phyloP scores from a whole-genome alignment of 2,797 vertebrate species.

The Myotis findleyi region DNA sequence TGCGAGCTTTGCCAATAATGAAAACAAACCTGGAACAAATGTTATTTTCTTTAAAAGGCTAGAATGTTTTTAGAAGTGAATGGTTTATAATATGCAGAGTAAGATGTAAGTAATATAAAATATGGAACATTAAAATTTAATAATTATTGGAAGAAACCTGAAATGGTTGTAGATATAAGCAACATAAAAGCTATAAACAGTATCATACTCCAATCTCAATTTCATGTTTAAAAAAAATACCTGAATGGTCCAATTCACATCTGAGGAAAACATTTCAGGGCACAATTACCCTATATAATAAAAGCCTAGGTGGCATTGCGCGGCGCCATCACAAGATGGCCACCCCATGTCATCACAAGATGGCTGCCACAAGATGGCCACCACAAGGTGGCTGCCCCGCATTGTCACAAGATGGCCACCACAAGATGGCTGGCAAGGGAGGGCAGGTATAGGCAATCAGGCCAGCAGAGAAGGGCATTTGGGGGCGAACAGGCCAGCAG shows the following conservation, averaged over 20 bases:
- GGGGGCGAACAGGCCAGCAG: too few relatives aligned
- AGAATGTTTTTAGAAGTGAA: background rate
- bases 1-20: slow-evolving; percentile 27
- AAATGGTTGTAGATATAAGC: background rate
- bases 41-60: slow-evolving; percentile 21
- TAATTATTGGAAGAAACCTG: background rate
- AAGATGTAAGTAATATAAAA: slow-evolving; percentile 42
- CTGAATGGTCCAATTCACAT: background rate
- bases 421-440: too few relatives aligned
- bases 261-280: background rate
- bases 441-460: too few relatives aligned
- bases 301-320: too few relatives aligned
- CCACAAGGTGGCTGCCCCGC: too few relatives aligned
- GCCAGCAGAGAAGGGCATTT: too few relatives aligned
- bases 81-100: background rate
- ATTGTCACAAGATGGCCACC: too few relatives aligned
- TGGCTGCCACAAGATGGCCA: too few relatives aligned
- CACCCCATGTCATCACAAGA: too few relatives aligned
- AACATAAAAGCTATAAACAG: background rate
- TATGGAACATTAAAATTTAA: slow-evolving; percentile 4
- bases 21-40: background rate
- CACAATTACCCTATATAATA: background rate
- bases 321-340: too few relatives aligned
- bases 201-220: background rate
- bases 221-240: slow-evolving; percentile 13